These are phyloP conservation scores for Athrips mouffetella DNA, from an alignment of 2,888 invertebrate genomes.

Conservation along the genomic window DNA sequence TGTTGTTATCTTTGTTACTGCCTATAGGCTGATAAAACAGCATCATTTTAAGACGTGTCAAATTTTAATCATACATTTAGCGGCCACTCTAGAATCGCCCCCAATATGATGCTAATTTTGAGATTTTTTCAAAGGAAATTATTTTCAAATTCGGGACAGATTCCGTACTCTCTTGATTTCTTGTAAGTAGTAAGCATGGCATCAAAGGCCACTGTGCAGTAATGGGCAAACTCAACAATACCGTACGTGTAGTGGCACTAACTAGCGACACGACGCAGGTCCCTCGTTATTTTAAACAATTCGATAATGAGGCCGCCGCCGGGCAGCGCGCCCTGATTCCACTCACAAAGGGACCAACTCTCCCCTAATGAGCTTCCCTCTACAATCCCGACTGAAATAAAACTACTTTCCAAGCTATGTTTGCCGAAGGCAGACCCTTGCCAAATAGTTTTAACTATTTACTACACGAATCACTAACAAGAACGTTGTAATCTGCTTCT, in stretches of 20 bases:
- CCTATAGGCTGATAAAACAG: too few relatives aligned
- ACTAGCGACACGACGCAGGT: slow-evolving; percentile 42
- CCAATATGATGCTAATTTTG: too few relatives aligned
- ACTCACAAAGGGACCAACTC: slow-evolving; percentile 52
- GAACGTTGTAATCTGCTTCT: neutral
- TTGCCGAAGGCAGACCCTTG: slow-evolving; percentile 46
- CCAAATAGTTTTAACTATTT: slow-evolving; percentile 15
- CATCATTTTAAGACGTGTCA: too few relatives aligned
- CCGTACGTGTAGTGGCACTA: slow-evolving; percentile 20
- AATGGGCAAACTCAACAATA: too few relatives aligned
- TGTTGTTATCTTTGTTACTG: too few relatives aligned
- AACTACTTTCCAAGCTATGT: slow-evolving; percentile 49
- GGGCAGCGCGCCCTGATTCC: slow-evolving; percentile 47
- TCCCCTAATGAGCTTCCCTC: slow-evolving; percentile 61
- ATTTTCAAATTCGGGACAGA: too few relatives aligned
- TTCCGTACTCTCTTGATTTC: too few relatives aligned
- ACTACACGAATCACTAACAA: neutral
- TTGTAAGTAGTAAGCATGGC: too few relatives aligned
- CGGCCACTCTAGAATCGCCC: too few relatives aligned
- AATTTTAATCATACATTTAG: too few relatives aligned
- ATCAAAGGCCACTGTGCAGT: too few relatives aligned
- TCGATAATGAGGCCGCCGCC: slow-evolving; percentile 61
- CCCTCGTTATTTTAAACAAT: slow-evolving; percentile 76
- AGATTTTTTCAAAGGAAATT: too few relatives aligned
- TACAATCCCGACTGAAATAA: slow-evolving; percentile 42